A percentile compares a stretch with the other conserved stretches of the same genome.
phyloP scores from a whole-genome alignment of 2,113 vertebrate species.

The Prionailurus bengalensis region DNA sequence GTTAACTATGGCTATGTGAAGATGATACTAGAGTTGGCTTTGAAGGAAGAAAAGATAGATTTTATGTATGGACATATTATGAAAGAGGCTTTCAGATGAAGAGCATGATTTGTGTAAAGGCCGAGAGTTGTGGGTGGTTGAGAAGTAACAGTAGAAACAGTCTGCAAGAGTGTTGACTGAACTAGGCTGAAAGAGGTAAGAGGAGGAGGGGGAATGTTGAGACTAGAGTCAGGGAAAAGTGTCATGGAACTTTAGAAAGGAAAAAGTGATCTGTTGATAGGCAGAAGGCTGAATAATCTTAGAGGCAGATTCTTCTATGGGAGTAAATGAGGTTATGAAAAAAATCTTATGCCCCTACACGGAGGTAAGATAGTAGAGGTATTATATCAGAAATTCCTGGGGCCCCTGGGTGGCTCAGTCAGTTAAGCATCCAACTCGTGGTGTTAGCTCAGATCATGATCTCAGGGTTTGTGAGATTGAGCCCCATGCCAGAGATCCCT shows the following conservation, averaged over 20 bases:
- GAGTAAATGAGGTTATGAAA: not conserved
- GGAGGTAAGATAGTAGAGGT: not conserved
- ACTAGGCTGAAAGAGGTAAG: not conserved
- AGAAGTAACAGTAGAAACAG: not conserved
- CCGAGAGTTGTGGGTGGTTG: not conserved
- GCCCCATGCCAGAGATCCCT: no score
- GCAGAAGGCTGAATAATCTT: not conserved
- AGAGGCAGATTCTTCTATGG: not conserved
- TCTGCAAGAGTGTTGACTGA: constrained; percentile 3
- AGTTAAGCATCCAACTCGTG: no score
- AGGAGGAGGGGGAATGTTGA: constrained; percentile 12
- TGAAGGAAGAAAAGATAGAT: constrained; percentile 43
- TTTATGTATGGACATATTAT: constrained; percentile 42
- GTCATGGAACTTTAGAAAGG: not conserved
- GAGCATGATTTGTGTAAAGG: constrained; percentile 6
- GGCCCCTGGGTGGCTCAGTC: no score
- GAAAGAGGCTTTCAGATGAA: constrained; percentile 52
- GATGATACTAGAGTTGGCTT: constrained; percentile 33
- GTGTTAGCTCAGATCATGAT: no score
- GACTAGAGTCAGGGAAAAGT: not conserved
- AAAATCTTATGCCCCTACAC: not conserved
- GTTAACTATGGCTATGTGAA: constrained; percentile 5
- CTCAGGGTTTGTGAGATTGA: no score
- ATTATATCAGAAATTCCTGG: not conserved
- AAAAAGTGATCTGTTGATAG: not conserved